phyloP scores from a whole-genome alignment of 2,797 vertebrate species.

The Discoglossus pictus region DNA sequence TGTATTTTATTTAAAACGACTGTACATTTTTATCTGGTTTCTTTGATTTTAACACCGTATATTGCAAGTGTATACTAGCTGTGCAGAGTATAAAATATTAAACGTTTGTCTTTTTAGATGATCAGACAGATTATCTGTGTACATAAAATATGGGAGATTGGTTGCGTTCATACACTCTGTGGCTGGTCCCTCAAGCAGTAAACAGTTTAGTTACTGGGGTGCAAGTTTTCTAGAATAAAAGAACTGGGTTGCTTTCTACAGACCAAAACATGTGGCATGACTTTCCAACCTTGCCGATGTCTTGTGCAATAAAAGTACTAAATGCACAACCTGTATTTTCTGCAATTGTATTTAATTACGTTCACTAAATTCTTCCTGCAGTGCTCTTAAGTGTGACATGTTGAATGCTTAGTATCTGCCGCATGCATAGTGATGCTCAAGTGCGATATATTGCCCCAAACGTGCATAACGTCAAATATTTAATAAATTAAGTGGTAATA shows the following conservation, averaged over 20 bases:
- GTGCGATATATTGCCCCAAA: too few species aligned
- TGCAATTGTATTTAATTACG: not conserved
- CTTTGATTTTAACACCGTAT: conserved; percentile 14
- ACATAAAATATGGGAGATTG: too few species aligned
- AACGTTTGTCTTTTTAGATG: not conserved
- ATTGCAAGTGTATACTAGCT: conserved; percentile 1
- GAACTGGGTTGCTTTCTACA: not conserved
- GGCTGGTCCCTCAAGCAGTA: too few species aligned
- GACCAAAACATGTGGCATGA: conserved; percentile 22
- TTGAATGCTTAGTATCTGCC: too few species aligned
- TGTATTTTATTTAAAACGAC: conserved; percentile 17
- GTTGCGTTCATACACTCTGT: too few species aligned
- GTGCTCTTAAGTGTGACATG: too few species aligned
- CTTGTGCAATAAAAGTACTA: conserved; percentile 34
- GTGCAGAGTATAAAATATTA: not conserved
- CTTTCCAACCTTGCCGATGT: conserved; percentile 19
- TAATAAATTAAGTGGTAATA: too few species aligned
- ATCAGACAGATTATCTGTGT: not conserved
- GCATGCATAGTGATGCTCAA: too few species aligned
- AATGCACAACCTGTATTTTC: conserved; percentile 5
- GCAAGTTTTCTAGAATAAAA: conserved; percentile 17
- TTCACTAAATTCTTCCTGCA: too few species aligned
- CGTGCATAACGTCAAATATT: too few species aligned
- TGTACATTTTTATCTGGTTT: conserved; percentile 12
- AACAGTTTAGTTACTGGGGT: not conserved